Percentiles rank a stretch among this genome's conserved stretches.
Conservation (phyloP, 2,888 invertebrate species). For the Coelopa pilipes region DNA sequence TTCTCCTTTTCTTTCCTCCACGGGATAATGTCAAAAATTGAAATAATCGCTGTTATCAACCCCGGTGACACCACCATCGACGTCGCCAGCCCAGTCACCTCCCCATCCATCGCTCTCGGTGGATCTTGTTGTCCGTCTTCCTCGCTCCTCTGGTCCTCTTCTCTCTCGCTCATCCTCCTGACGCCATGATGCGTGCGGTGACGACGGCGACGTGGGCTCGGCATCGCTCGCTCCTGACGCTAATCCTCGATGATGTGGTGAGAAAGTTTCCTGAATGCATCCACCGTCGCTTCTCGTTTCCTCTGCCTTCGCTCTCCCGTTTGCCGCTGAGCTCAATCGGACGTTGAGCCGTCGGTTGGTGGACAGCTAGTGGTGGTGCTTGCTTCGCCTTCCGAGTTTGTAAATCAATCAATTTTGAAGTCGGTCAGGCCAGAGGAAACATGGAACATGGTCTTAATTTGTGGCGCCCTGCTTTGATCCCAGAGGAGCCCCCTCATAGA, state of each 20-base stretch:
- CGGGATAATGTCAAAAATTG: slow-evolving; percentile 37
- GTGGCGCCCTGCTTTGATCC: too few relatives aligned
- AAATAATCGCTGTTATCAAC: slow-evolving; percentile 62
- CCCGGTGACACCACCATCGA: slow-evolving; percentile 53
- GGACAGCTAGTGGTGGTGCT: too few relatives aligned
- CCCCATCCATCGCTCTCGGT: neutral
- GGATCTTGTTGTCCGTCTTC: neutral
- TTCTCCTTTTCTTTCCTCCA: slow-evolving; percentile 1
- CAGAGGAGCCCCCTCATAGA: too few relatives aligned
- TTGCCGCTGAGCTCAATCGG: too few relatives aligned
- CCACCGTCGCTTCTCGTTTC: too few relatives aligned
- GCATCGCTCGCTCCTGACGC: slow-evolving; percentile 35
- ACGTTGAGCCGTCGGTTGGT: too few relatives aligned
- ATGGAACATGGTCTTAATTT: too few relatives aligned
- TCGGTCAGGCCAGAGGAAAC: too few relatives aligned
- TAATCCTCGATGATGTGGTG: slow-evolving; percentile 40
- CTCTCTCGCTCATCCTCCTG: neutral
- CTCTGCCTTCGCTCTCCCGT: too few relatives aligned
- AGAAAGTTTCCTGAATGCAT: slow-evolving; percentile 11
- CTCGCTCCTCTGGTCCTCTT: neutral
- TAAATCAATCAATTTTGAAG: too few relatives aligned
- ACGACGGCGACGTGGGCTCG: too few relatives aligned
- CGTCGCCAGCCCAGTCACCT: slow-evolving; percentile 6
- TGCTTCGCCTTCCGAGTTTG: too few relatives aligned
- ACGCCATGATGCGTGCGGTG: slow-evolving; percentile 27